phyloP scores from a whole-genome alignment of 2,113 vertebrate genomes.

The Notarius quadriscutis region DNA sequence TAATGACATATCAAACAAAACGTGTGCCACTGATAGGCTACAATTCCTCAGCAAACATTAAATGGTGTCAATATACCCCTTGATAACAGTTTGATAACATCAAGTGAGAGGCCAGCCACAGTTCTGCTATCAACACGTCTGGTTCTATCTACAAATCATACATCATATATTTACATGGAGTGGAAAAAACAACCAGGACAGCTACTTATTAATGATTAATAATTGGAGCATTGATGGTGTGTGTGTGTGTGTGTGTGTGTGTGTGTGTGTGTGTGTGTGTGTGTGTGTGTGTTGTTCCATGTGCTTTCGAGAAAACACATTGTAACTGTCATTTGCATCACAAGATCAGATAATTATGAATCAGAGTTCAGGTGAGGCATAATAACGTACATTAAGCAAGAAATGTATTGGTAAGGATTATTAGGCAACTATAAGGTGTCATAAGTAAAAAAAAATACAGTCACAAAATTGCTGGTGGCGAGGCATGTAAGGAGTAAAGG shows the following conservation, averaged over 20 bases:
- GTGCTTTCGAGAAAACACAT: not conserved
- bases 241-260: conserved; percentile 11
- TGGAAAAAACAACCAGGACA: not conserved
- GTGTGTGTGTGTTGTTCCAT: not conserved
- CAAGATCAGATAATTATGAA: not conserved
- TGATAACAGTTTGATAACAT: conserved; percentile 2
- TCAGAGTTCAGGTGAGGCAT: not conserved
- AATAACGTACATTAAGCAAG: not conserved
- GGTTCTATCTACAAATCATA: not conserved
- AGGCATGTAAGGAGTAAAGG: not conserved
- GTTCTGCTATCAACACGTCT: not conserved
- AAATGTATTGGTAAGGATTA: not conserved
- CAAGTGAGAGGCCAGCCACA: not conserved
- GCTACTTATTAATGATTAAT: conserved; percentile 28
- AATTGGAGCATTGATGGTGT: not conserved
- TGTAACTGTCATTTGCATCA: not conserved
- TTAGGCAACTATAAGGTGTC: not conserved
- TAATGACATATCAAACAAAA: conserved; percentile 10
- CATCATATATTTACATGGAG: not conserved
- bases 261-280: too few relatives aligned
- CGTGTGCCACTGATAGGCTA: not conserved
- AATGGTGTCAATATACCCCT: not conserved
- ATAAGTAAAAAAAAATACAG: not conserved
- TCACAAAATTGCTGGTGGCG: not conserved
- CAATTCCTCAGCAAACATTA: not conserved